These are phyloP conservation scores for Sebastiscus tertius DNA, from an alignment of 2,797 vertebrate species.

Conservation along the genomic window DNA sequence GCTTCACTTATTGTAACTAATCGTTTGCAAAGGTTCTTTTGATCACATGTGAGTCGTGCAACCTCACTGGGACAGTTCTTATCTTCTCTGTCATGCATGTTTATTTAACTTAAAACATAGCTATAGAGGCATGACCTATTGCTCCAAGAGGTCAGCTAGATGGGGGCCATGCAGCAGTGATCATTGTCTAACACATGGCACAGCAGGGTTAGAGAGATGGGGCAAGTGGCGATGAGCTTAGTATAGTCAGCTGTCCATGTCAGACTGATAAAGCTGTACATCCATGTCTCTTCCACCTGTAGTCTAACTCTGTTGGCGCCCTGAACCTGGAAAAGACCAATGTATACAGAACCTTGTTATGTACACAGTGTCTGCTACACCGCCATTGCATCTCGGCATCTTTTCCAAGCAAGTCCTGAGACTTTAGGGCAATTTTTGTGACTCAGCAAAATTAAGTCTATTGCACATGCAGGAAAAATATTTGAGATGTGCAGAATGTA, in stretches of 20 bases:
- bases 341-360: constrained; percentile 3
- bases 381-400: background rate
- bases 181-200: background rate
- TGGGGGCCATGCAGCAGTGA: background rate
- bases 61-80: background rate
- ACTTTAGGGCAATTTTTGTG: constrained; percentile 10
- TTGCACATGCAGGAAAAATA: background rate
- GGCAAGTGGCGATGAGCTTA: background rate
- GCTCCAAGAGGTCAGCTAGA: background rate
- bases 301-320: background rate
- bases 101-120: background rate
- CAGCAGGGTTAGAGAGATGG: background rate
- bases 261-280: constrained; percentile 56
- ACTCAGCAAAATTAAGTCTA: constrained; percentile 28
- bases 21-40: too few relatives aligned
- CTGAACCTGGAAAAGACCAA: background rate
- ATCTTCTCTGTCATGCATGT: background rate
- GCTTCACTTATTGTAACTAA: too few relatives aligned
- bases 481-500: background rate
- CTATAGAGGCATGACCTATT: background rate
- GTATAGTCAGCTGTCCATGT: constrained; percentile 59
- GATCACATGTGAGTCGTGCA: too few relatives aligned
- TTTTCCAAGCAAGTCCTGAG: background rate
- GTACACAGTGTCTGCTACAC: background rate
- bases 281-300: constrained; percentile 70